Conservation (phyloP, 2,113 vertebrate genomes). For the Seriola aureovittata region DNA sequence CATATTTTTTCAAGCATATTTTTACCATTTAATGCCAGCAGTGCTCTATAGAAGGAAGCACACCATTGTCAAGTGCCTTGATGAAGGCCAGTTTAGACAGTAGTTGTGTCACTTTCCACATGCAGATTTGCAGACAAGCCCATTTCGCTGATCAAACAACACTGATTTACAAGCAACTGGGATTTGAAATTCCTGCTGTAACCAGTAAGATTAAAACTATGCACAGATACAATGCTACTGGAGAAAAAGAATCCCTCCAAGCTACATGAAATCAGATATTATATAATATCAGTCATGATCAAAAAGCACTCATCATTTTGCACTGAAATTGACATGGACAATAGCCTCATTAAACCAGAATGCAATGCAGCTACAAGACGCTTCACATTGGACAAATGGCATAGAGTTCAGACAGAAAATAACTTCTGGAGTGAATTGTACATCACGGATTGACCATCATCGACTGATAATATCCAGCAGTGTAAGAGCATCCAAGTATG, state of each 20-base stretch:
- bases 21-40: neutral
- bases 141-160: neutral
- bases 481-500: neutral
- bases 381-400: neutral
- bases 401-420: neutral
- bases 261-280: neutral
- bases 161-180: neutral
- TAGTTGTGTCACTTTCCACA: constrained; percentile 19
- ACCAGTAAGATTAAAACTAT: neutral
- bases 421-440: neutral
- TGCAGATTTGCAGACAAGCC: neutral
- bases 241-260: neutral
- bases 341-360: neutral
- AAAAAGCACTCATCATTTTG: neutral
- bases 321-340: neutral
- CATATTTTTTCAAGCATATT: neutral
- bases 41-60: neutral
- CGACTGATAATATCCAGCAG: neutral
- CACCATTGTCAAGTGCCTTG: constrained; percentile 17
- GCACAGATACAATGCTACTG: neutral
- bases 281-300: neutral
- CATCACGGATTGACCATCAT: neutral
- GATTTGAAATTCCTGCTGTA: constrained; percentile 13
- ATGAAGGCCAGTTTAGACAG: constrained; percentile 21
- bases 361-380: neutral